Evolutionary conservation across 2,113 vertebrate genomes (phyloP).

Genomic region (Antennarius striatus): DNA sequence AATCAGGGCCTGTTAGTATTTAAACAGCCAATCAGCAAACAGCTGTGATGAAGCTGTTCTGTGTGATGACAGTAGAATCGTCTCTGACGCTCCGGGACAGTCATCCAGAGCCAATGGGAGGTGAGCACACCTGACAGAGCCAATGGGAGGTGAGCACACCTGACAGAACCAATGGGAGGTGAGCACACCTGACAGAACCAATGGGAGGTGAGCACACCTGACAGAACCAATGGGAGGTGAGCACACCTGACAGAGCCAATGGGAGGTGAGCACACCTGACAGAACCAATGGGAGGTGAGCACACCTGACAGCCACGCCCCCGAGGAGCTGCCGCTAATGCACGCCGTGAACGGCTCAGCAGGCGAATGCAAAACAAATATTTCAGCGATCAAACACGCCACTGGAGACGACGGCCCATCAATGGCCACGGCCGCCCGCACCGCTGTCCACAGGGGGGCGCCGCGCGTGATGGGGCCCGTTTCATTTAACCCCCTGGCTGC

Average conservation of each 20-base stretch:
- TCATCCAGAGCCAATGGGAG: conserved; percentile 65
- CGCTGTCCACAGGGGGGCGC: conserved; percentile 45
- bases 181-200: conserved; percentile 39
- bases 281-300: conserved; percentile 40
- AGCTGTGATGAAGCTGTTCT: no score
- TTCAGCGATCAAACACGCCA: conserved; percentile 61
- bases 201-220: conserved; percentile 1
- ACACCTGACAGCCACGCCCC: conserved; percentile 36
- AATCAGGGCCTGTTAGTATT: no score
- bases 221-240: conserved; percentile 48
- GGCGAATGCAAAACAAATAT: conserved; percentile 57
- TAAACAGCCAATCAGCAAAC: no score
- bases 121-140: conserved; percentile 57
- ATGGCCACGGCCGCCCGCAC: conserved; percentile 69
- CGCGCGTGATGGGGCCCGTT: conserved; percentile 28
- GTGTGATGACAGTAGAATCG: no score
- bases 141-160: conserved; percentile 10
- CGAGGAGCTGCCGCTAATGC: conserved; percentile 59
- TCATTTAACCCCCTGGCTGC: no score
- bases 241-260: conserved; percentile 48
- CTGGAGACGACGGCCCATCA: conserved; percentile 58
- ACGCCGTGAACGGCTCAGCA: conserved; percentile 46
- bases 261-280: no score
- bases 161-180: conserved; percentile 48
- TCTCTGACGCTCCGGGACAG: conserved; percentile 22